Evolutionary conservation across 2,797 vertebrate genomes (phyloP).

Genomic region (Momotus momota): DNA sequence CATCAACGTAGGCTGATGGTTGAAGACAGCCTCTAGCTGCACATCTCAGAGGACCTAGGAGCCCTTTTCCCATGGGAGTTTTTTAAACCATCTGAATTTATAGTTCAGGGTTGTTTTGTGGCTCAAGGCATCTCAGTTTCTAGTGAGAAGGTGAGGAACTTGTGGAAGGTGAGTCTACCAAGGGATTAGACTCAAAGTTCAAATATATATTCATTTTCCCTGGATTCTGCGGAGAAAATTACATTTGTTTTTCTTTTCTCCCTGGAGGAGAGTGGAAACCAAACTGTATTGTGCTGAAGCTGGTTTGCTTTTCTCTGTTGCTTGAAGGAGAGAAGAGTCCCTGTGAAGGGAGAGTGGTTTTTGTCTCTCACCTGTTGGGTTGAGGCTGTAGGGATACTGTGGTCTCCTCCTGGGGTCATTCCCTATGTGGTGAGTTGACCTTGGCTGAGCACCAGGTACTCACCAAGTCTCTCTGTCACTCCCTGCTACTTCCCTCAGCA

Average conservation of each 20-base stretch:
- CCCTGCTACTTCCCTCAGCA: too few species aligned
- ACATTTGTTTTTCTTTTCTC: not conserved
- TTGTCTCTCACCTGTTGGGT: not conserved
- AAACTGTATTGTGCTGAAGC: not conserved
- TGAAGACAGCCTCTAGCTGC: not conserved
- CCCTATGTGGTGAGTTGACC: too few species aligned
- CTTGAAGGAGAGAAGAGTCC: not conserved
- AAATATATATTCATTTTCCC: not conserved
- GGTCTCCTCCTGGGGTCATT: not conserved
- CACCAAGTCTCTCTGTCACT: too few species aligned
- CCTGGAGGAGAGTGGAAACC: not conserved
- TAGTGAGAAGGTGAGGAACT: too few species aligned
- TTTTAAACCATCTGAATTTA: not conserved
- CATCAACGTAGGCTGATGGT: not conserved
- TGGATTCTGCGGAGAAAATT: not conserved
- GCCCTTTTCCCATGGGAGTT: not conserved
- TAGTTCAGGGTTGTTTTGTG: not conserved
- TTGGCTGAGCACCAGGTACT: too few species aligned
- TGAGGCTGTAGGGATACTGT: not conserved
- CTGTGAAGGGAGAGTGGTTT: not conserved
- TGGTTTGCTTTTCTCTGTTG: not conserved
- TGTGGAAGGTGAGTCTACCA: not conserved
- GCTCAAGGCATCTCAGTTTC: not conserved
- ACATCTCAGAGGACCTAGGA: not conserved
- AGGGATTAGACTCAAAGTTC: not conserved